Evolutionary conservation across 2,888 invertebrate species (phyloP).

Genomic region (Acholoe squamosa): DNA sequence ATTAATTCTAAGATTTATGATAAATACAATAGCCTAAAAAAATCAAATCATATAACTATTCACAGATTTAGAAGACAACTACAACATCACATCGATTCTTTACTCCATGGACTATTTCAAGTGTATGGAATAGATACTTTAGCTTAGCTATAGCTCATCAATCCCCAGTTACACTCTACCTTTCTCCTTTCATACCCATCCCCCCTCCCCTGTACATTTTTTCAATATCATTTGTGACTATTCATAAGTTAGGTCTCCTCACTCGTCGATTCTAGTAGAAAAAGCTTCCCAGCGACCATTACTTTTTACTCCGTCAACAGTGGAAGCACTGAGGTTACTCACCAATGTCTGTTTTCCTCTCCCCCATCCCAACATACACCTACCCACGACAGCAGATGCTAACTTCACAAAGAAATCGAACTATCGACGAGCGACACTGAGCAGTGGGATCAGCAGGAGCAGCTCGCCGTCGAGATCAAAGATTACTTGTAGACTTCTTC

Average conservation of each 20-base stretch:
- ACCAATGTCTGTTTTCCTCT: not conserved
- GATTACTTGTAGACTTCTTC: slow-evolving; percentile 53
- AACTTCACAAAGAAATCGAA: slow-evolving; percentile 59
- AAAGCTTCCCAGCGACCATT: slow-evolving; percentile 18
- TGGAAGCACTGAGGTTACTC: not conserved
- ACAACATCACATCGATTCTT: not conserved
- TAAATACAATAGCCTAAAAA: too few species aligned
- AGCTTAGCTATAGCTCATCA: slow-evolving; percentile 1
- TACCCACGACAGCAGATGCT: slow-evolving; percentile 31
- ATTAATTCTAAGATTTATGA: too few species aligned
- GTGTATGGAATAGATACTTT: not conserved
- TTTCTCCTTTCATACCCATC: not conserved
- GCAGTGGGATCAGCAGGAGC: slow-evolving; percentile 17
- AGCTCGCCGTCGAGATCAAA: slow-evolving; percentile 5
- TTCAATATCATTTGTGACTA: slow-evolving; percentile 25
- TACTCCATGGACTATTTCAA: not conserved
- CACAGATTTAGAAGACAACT: not conserved
- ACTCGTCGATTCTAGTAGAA: not conserved
- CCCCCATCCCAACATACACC: not conserved
- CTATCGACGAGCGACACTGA: slow-evolving; percentile 33
- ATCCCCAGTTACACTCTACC: not conserved
- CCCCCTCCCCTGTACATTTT: not conserved
- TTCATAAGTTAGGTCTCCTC: not conserved
- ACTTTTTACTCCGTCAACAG: slow-evolving; percentile 11
- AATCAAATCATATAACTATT: too few species aligned